Conservation (phyloP, 2,113 vertebrate genomes). For the Pycnonotus jocosus region DNA sequence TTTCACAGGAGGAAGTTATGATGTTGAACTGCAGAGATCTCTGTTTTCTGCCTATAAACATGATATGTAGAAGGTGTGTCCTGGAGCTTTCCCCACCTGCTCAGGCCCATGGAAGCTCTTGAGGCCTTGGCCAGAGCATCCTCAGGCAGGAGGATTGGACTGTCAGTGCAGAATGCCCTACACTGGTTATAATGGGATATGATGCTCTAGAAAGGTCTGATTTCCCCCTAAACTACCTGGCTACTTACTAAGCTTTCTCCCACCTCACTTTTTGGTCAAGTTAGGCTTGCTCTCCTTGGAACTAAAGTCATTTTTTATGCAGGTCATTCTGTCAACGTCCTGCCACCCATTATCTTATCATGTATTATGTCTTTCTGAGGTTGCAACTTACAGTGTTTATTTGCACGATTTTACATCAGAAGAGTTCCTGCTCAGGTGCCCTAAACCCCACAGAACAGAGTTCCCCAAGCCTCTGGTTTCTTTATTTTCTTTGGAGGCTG, state of each 20-base stretch:
- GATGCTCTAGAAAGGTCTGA: not conserved
- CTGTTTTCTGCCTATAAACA: not conserved
- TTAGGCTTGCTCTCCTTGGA: not conserved
- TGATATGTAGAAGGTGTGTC: not conserved
- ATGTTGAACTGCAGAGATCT: not conserved
- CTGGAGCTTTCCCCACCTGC: not conserved
- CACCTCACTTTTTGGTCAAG: not conserved
- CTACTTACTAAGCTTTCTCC: not conserved
- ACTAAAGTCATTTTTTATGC: not conserved
- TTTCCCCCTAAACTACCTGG: not conserved
- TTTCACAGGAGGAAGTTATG: not conserved
- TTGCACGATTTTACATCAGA: not conserved
- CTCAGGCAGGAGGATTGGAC: not conserved
- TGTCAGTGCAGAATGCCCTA: not conserved
- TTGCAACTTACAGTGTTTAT: not conserved
- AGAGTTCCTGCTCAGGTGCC: not conserved
- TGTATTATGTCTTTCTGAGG: not conserved
- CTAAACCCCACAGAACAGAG: not conserved
- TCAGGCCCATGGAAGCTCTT: accelerated
- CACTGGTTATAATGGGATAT: not conserved
- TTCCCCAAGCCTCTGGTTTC: not conserved
- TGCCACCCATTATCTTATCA: not conserved
- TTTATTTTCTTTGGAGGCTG: not conserved
- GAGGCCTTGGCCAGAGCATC: not conserved
- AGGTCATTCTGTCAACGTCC: not conserved